Evolutionary conservation across 2,888 invertebrate genomes (phyloP).

Genomic region (Drosophila percnosoma): DNA sequence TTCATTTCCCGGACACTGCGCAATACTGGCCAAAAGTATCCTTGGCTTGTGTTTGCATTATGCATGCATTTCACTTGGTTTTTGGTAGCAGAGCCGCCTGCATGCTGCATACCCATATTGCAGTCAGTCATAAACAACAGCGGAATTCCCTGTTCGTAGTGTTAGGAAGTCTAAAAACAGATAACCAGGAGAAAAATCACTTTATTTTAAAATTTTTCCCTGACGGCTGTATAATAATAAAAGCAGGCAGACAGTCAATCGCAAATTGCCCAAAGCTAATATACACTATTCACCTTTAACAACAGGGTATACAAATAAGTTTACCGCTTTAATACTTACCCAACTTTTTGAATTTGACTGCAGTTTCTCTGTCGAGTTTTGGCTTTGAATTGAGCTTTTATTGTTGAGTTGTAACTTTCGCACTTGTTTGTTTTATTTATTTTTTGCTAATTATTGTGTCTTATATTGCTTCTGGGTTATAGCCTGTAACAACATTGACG

Average conservation of each 20-base stretch:
- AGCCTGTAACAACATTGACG: slow-evolving; percentile 16
- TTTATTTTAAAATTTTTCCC: background rate
- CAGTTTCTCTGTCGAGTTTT: slow-evolving; percentile 15
- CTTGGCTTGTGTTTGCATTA: slow-evolving; percentile 68
- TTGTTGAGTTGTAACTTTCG: slow-evolving; percentile 12
- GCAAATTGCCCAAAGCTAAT: background rate
- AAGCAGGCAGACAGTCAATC: background rate
- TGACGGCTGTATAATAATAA: background rate
- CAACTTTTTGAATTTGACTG: slow-evolving; percentile 12
- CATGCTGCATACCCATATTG: background rate
- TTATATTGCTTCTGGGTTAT: slow-evolving; percentile 58
- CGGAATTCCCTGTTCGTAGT: background rate
- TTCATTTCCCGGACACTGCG: slow-evolving; percentile 3
- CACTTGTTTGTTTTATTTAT: slow-evolving; percentile 28
- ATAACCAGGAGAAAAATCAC: background rate
- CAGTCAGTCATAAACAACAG: background rate
- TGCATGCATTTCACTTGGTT: slow-evolving; percentile 53
- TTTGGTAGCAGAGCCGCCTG: slow-evolving; percentile 4
- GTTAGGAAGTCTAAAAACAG: background rate
- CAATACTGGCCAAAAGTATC: slow-evolving; percentile 43
- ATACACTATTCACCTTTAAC: too few relatives aligned
- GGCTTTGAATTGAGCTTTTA: slow-evolving; percentile 20
- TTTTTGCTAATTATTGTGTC: slow-evolving; percentile 58
- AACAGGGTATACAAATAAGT: background rate
- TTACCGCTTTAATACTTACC: slow-evolving; percentile 42